phyloP scores from a whole-genome alignment of 2,797 vertebrate species.

The Crenichthys baileyi region DNA sequence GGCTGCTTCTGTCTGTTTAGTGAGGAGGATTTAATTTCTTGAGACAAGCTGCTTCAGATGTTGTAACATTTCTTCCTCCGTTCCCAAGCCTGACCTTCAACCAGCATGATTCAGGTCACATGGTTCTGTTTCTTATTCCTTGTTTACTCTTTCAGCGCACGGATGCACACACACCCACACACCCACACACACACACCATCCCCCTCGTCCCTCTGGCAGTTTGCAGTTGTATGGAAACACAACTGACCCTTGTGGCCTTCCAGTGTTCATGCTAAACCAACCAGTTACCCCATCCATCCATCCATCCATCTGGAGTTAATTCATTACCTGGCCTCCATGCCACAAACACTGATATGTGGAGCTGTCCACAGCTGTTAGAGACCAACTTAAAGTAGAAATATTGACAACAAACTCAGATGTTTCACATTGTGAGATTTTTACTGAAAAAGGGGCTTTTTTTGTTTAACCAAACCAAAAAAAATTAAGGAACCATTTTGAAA shows the following conservation, averaged over 20 bases:
- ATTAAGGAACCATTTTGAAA: too few species aligned
- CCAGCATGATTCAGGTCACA: slow-evolving; percentile 48
- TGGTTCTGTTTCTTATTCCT: slow-evolving; percentile 23
- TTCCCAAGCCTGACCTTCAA: slow-evolving; percentile 43
- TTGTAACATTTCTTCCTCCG: not conserved
- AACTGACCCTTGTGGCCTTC: slow-evolving; percentile 57
- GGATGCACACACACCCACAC: not conserved
- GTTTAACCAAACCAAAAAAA: too few species aligned
- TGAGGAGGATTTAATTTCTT: not conserved
- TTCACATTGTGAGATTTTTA: too few species aligned
- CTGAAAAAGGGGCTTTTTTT: too few species aligned
- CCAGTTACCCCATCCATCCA: slow-evolving; percentile 26
- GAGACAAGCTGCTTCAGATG: not conserved
- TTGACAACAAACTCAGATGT: too few species aligned
- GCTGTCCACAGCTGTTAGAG: too few species aligned
- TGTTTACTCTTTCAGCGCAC: slow-evolving; percentile 34
- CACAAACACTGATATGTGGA: too few species aligned
- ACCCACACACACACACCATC: slow-evolving; percentile 7
- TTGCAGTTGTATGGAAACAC: slow-evolving; percentile 64
- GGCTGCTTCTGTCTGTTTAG: not conserved
- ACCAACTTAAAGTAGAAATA: too few species aligned
- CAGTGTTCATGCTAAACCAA: slow-evolving; percentile 59
- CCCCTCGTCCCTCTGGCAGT: slow-evolving; percentile 45
- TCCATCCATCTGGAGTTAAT: not conserved
- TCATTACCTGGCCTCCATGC: too few species aligned